A percentile compares a stretch with the other conserved stretches of the same genome.
Conservation (phyloP, 1,140 invertebrate species). For the Pinna nobilis region DNA sequence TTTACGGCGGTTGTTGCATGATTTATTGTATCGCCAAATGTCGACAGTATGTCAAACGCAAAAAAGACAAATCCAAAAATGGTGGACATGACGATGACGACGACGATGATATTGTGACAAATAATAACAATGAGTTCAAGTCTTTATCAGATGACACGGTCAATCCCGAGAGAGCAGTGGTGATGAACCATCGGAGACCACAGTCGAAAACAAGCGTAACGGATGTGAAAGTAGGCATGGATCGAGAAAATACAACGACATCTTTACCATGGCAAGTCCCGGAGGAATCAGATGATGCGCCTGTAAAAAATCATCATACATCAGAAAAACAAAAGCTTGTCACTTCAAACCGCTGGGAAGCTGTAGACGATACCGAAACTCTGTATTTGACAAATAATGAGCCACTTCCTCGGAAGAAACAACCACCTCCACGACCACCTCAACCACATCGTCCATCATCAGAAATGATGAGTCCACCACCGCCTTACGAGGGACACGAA, state of each 20-base stretch:
- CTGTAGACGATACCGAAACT: no score
- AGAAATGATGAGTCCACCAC: conserved; percentile 25
- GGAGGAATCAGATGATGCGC: conserved; percentile 21
- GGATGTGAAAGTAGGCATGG: conserved; percentile 40
- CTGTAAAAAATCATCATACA: no score
- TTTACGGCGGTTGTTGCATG: conserved; percentile 62
- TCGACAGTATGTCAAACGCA: conserved; percentile 37
- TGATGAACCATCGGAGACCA: conserved; percentile 1
- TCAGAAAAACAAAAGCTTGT: no score
- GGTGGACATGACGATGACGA: conserved; percentile 1
- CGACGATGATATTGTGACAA: neutral
- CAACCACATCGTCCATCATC: conserved; percentile 4
- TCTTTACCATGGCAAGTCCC: conserved; percentile 47
- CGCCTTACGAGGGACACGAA: conserved; percentile 36
- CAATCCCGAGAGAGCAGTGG: neutral
- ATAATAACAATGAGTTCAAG: neutral
- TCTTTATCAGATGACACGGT: neutral
- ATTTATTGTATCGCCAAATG: conserved; percentile 62
- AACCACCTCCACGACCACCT: conserved; percentile 14
- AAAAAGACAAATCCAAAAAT: conserved; percentile 16
- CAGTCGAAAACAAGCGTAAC: conserved; percentile 20
- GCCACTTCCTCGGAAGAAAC: neutral
- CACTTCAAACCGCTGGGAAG: no score
- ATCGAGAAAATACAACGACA: conserved; percentile 12
- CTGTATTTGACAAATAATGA: no score